Evolutionary conservation across 2,797 vertebrate species (phyloP).

Genomic region (Sebastes elongatus): DNA sequence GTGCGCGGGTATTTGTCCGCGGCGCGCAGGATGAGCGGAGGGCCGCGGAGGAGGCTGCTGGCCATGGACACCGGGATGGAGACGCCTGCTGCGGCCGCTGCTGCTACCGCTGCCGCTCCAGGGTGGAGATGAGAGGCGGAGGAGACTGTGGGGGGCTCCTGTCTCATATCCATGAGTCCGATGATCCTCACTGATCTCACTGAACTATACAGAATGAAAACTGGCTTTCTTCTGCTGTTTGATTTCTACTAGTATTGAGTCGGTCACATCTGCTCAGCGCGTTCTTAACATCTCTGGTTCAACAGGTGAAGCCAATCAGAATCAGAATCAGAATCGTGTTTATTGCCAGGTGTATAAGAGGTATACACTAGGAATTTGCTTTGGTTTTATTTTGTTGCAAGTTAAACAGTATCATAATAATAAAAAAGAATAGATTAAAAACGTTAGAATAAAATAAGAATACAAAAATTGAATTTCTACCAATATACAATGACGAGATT

Average conservation of each 20-base stretch:
- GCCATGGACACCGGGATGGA: constrained; percentile 94
- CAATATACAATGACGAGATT: not conserved
- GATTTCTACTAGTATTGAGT: not conserved
- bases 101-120: constrained; percentile 71
- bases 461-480: no score
- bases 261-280: constrained; percentile 49
- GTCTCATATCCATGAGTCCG: constrained; percentile 91
- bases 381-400: no score
- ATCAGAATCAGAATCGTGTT: no score
- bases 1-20: constrained; percentile 97
- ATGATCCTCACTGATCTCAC: constrained; percentile 16
- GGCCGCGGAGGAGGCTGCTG: constrained; percentile 88
- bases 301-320: constrained; percentile 47
- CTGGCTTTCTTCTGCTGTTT: not conserved
- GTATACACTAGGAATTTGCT: no score
- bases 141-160: constrained; percentile 86
- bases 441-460: no score
- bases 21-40: constrained; percentile 90
- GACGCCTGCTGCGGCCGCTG: constrained; percentile 68
- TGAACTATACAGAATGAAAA: not conserved
- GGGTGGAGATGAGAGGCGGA: constrained; percentile 84
- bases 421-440: no score
- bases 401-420: no score
- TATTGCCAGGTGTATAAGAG: no score
- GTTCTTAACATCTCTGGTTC: constrained; percentile 45